Evolutionary conservation across 2,888 invertebrate species (phyloP), one percentile per base, ranked within the genome.

Genomic region (Cotesia congregata): DNA sequence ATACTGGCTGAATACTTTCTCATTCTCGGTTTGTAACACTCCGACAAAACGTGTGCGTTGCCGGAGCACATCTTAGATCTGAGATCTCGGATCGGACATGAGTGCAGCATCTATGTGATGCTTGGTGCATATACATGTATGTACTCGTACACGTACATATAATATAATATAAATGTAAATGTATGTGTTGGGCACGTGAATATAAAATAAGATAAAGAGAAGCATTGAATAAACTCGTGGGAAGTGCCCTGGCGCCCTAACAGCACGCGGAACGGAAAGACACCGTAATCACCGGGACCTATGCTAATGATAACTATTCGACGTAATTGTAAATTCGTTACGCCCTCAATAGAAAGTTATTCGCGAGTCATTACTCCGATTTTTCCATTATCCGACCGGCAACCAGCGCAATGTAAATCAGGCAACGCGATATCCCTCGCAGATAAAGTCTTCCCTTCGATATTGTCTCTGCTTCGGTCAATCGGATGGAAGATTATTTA

Each of bases 241-340:
- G 84, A 88, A 87, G 84, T 81, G 79, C 81, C 80, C 78, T 72
- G 61, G 82, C 82, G 81, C 83, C 82, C 82, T 78, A 59, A 78
- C 72, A 78, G 79, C 79, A 78, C 81, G 78, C 78, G 75, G 80
- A 82, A 81, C 76, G 75, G 72, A 78, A 70, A 71, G 77, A 75
- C 77, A 77, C 78, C 79, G 78, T 82, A 83, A 84, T 82, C 82
- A 82, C 80, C 76, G 72, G 74, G 73, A 77, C 76, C 78, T 79
- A 79, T 78, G 77, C 79, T 81, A 85, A 88, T 86, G 86, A 88
- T 86, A 87, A 86, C 85, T 83, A 86, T 86, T 83, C 79, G 80
- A 83, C 84, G 87, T 87, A 86, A 88, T 87, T 87, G 87, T 85
- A 85, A 86, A 88, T 88, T 88, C 83, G 88, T 86, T 86, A 87